Evolutionary conservation across 2,888 invertebrate species (phyloP), one percentile per base, ranked within the genome.

Genomic region (Caenorhabditis angaria): DNA sequence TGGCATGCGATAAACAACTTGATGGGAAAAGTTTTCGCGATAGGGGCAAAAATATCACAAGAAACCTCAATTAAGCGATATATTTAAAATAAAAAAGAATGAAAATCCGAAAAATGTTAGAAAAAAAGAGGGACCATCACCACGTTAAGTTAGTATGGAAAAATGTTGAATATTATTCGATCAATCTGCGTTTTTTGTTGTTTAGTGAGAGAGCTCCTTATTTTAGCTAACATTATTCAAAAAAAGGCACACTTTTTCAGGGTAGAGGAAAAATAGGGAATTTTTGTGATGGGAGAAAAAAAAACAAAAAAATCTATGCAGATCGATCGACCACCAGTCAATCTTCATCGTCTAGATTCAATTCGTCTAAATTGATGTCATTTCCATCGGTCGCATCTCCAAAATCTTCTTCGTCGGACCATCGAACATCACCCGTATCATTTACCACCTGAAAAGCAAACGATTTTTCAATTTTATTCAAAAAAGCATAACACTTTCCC

Each of bases 341-440:
- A 76, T 83, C 84, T 70, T 84, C 84, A 47, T 85, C 84, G 57
- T 82, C 82, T 41, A 85, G 66, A 50, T 83, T 78, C 64, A 85
- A 67, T 58, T 84, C 81, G 56, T 85, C 84, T 56, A 85, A 61
- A 65, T 85, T 78, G 60, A 82, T 70, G 66, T 84, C 83, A 27
- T 82, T 80, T 20, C 70, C 77, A 53, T 62, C 75, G 22, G 76
- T 70, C 12, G 80, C 70, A 56, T 84, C 84, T 29, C 74, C 83
- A 58, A 84, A 83, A 27, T 84, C 83, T 51, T 84, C 81, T 35
- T 85, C 82, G 50, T 81, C 79, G 8, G 78, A 77, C 77, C 78
- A 79, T 35, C 70, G 54, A 27, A 61, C 82, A 24, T 74, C 81
- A 54, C 27, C 41, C 28, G 69, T 62, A 53, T 67, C 76, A 10